phyloP scores from a whole-genome alignment of 2,113 vertebrate genomes.

The Oryzias celebensis region DNA sequence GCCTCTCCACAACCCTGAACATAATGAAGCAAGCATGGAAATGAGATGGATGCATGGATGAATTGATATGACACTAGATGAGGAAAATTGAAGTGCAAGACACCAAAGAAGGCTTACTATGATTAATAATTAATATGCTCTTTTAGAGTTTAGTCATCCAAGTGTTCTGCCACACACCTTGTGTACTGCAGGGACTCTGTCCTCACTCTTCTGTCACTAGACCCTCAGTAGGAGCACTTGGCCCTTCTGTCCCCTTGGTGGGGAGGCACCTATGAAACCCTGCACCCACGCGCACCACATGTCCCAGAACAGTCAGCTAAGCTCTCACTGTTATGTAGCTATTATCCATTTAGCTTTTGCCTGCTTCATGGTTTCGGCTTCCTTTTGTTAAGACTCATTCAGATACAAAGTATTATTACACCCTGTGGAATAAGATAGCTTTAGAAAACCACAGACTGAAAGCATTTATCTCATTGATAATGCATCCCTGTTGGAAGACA shows the following conservation, averaged over 20 bases:
- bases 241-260: conserved; percentile 44
- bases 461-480: conserved; percentile 70
- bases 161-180: conserved; percentile 60
- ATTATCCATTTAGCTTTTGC: conserved; percentile 75
- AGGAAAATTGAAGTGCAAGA: conserved; percentile 41
- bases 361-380: conserved; percentile 67
- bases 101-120: conserved; percentile 51
- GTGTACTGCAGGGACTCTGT: conserved; percentile 25
- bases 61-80: conserved; percentile 37
- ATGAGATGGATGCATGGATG: too few relatives aligned
- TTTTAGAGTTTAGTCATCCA: conserved; percentile 59
- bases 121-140: conserved; percentile 72
- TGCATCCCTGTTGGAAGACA: conserved; percentile 42
- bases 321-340: conserved; percentile 63
- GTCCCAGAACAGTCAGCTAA: conserved; percentile 57
- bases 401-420: conserved; percentile 77
- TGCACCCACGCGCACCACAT: conserved; percentile 71
- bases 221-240: conserved; percentile 31
- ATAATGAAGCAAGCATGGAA: too few relatives aligned
- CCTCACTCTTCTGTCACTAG: conserved; percentile 29
- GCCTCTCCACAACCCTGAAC: too few relatives aligned
- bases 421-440: conserved; percentile 67
- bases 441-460: conserved; percentile 59
- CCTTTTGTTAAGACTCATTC: conserved; percentile 74
- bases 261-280: conserved; percentile 72